These are phyloP conservation scores for human (Homo sapiens) DNA, from an alignment of 2,113 vertebrate species.

Conservation along the genomic window GRCh38 chr16:19582501-19583000, in stretches of 20 bases:
- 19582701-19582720: neutral
- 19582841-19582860: neutral
- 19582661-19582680: neutral
- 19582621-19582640: neutral
- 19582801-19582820: neutral
- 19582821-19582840: neutral
- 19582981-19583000: too few relatives aligned
- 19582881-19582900: too few relatives aligned
- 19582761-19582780: neutral
- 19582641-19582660: neutral
- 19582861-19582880: neutral
- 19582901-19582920: too few relatives aligned
- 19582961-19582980: too few relatives aligned
- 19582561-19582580: constrained; percentile 20
- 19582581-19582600: neutral
- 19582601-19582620: neutral
- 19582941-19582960: too few relatives aligned
- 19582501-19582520: neutral
- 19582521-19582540: neutral
- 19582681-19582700: constrained; percentile 4
- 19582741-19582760: neutral
- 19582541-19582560: neutral
- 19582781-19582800: neutral
- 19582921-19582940: too few relatives aligned
- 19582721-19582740: neutral